Conservation (phyloP, 2,888 invertebrate species). For the Cerceris rybyensis region DNA sequence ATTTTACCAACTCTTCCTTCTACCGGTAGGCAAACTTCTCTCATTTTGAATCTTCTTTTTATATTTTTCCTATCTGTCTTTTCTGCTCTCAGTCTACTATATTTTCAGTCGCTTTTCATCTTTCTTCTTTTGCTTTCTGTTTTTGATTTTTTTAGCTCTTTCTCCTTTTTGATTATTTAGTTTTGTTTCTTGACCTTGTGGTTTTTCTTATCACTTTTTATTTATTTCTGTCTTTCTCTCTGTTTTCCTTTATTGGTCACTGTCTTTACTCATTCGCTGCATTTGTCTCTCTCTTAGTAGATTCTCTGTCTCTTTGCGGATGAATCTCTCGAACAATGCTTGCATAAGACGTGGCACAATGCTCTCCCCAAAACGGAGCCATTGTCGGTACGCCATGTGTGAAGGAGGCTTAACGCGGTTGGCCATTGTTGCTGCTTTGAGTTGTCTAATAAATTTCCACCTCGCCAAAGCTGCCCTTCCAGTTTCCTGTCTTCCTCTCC, state of each 20-base stretch:
- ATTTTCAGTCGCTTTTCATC: no score
- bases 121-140: no score
- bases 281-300: neutral
- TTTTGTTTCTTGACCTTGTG: no score
- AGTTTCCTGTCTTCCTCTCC: neutral
- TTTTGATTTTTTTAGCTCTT: no score
- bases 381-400: constrained; percentile 36
- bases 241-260: no score
- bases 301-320: constrained; percentile 6
- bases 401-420: constrained; percentile 38
- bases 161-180: no score
- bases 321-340: constrained; percentile 45
- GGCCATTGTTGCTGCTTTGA: constrained; percentile 22
- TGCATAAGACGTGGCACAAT: constrained; percentile 22
- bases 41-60: no score
- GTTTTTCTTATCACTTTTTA: no score
- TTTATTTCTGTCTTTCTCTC: no score
- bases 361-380: constrained; percentile 21
- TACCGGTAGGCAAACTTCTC: no score
- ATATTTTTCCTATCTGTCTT: no score
- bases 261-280: neutral
- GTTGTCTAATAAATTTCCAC: constrained; percentile 32
- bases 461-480: constrained; percentile 5
- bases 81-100: no score
- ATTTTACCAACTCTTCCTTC: constrained; percentile 8